Evolutionary conservation across 1,140 invertebrate species (phyloP), one percentile per base, ranked within the genome.

Genomic region (Platyscapa corneri): DNA sequence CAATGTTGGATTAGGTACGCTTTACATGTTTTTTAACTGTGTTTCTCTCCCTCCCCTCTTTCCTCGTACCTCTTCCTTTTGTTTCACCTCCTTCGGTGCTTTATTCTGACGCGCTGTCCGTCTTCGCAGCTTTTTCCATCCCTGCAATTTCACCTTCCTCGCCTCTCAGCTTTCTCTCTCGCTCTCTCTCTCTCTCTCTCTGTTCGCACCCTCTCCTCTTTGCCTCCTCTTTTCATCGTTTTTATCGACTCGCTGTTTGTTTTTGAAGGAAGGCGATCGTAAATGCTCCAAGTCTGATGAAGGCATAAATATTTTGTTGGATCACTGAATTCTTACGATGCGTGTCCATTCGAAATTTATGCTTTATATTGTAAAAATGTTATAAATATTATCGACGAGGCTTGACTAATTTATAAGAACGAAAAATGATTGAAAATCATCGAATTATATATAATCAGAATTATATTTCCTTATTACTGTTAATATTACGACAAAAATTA

Each of bases 1-100:
- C 87, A 98, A 97, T 91, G 96, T 99, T 89, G 98, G 97, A 86
- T 94, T 98, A 89, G 96, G 96, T 96, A 94, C 94, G 94, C 93
- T 90, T 78, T 89, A 89, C 91, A 88, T 90, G 87, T 86, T 85
- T 79, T 80, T 85, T 78, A 81, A 86, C 18, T 85, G 83, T 70
- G 60, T 46, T 46, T 46, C 81, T 85, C 34, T 6, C 23, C 64
- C 7, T 64, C 82, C 27, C 10, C 56, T 78, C 39, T 37, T 34
- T 67, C n/a, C 39, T 27, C n/a, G n/a, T n/a, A n/a, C n/a, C n/a
- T n/a, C n/a, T n/a, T n/a, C n/a, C n/a, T n/a, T n/a, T n/a, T n/a
- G n/a, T n/a, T n/a, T n/a, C n/a, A n/a, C n/a, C n/a, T n/a, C n/a
- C n/a, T n/a, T n/a, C n/a, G n/a, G n/a, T n/a, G n/a, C n/a, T n/a